Conservation (phyloP, 2,113 vertebrate genomes). For the Nyctibius bracteatus region DNA sequence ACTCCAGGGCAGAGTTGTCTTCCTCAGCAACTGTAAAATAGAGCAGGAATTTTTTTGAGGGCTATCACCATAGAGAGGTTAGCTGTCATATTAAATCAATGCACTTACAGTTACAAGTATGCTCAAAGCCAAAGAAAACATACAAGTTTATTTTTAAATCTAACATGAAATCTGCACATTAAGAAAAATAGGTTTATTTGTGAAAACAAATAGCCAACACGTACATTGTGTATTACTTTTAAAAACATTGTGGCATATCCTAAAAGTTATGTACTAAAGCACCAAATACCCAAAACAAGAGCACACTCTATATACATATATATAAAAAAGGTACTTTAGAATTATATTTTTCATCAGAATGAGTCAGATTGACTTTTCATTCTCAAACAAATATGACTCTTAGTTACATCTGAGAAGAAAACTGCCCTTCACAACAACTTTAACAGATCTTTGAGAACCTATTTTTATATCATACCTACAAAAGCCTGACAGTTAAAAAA, state of each 20-base stretch:
- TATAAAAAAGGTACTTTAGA: neutral
- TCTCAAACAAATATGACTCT: neutral
- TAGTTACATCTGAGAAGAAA: neutral
- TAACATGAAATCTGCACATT: neutral
- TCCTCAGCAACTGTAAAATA: neutral
- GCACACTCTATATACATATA: fast-evolving
- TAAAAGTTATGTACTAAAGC: neutral
- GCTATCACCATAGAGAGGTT: neutral
- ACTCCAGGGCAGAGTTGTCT: neutral
- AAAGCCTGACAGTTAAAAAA: neutral
- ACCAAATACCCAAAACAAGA: neutral
- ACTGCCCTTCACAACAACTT: neutral
- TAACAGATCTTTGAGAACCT: neutral
- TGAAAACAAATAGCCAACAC: neutral
- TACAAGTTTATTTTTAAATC: neutral
- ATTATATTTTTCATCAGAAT: neutral
- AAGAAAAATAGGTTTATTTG: neutral
- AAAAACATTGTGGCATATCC: neutral
- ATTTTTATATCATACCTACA: neutral
- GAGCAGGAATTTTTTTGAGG: neutral
- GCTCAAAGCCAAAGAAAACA: constrained; percentile 10
- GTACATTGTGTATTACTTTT: neutral
- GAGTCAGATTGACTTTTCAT: neutral
- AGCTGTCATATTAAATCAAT: constrained; percentile 32
- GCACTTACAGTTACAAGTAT: neutral